Evolutionary conservation across 2,113 vertebrate species (phyloP), one percentile per base, ranked within the genome.

Genomic region (Erythrolamprus reginae): DNA sequence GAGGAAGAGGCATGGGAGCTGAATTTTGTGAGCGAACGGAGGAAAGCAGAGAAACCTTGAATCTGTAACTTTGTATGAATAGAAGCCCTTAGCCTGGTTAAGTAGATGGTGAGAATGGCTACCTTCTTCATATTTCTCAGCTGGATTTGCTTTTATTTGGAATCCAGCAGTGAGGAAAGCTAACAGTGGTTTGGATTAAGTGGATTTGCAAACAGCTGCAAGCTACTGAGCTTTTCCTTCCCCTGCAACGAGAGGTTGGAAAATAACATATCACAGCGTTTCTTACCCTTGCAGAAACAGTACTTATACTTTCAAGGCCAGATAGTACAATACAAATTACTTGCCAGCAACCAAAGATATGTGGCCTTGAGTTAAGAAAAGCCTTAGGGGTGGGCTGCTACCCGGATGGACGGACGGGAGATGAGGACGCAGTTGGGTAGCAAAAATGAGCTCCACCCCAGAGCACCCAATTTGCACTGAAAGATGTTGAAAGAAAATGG

Each of bases 101-200:
- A 56, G 48, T 23, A n/a, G 89, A n/a, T 61, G 58, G 56, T 53
- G 61, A 92, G 92, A 58, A 84, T 90, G 84, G 65, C 61, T 86
- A 38, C 84, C 84, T 6, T 6, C 55, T 70, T 50, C 87, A 87
- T 38, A 56, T 33, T 48, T 91, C 87, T 85, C 92, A 89, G 88
- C 70, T 90, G 82, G 65, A 89, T 0, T 0, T 0, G 3, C 70
- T 85, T 84, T 91, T 90, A 52, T 89, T 70, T 55, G 90, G 42
- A 93, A 88, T 48, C 28, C 92, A 92, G 52, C 19, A 92, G 90
- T 56, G 89, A 0, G 0, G 88, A 89, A 92, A 91, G 55, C 33
- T 70, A 89, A 82, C 0, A 1, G 21, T 50, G 45, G 17, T 4
- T 0, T 38, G 65, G 89, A 82, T 88, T 87, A 50, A 92, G 21